A percentile compares a stretch with the other conserved stretches of the same genome.
These are phyloP conservation scores for Philaenus spumarius DNA, from an alignment of 1,140 invertebrate genomes.

Conservation along the genomic window DNA sequence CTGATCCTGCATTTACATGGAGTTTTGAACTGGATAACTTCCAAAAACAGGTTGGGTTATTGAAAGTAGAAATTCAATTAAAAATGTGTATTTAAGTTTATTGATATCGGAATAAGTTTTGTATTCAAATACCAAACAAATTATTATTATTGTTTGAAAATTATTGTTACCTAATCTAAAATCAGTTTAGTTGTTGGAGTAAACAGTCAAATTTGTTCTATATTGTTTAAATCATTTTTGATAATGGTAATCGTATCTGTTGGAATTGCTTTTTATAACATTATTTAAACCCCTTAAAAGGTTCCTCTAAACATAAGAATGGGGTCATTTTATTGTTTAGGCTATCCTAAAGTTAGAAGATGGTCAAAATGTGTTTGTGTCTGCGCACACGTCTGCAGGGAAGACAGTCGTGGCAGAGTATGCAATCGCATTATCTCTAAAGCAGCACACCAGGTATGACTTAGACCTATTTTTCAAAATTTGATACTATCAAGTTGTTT, in stretches of 20 bases:
- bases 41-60: conserved; percentile 72
- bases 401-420: conserved; percentile 99
- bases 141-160: not conserved
- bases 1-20: conserved; percentile 78
- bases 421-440: conserved; percentile 87
- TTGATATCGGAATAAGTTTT: too few species aligned
- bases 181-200: not conserved
- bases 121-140: not conserved
- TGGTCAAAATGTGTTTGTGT: conserved; percentile 93
- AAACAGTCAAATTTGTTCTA: too few species aligned
- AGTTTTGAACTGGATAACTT: conserved; percentile 95
- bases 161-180: too few species aligned
- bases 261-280: too few species aligned
- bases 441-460: conserved; percentile 83
- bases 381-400: conserved; percentile 98
- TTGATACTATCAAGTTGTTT: too few species aligned
- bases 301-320: too few species aligned
- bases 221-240: too few species aligned
- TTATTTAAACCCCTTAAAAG: too few species aligned
- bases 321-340: too few species aligned
- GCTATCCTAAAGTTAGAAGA: conserved; percentile 92
- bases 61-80: not conserved
- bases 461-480: too few species aligned
- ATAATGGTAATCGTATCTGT: too few species aligned
- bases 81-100: not conserved